phyloP scores from a whole-genome alignment of 2,113 vertebrate genomes.

The zebrafish (Danio rerio) region GRCz12tu NC_133195.1:7683001-7683500 shows the following conservation, averaged over 20 bases:
- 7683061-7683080: too few relatives aligned
- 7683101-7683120: too few relatives aligned
- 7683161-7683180: too few relatives aligned
- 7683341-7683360: slow-evolving; percentile 98
- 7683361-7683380: slow-evolving; percentile 97
- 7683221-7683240: neutral
- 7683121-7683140: too few relatives aligned
- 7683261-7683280: slow-evolving; percentile 90
- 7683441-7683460: too few relatives aligned
- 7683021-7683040: neutral
- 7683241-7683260: neutral
- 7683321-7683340: slow-evolving; percentile 99
- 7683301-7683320: slow-evolving; percentile 96
- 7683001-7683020: neutral
- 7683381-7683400: slow-evolving; percentile 25
- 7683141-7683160: too few relatives aligned
- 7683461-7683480: too few relatives aligned
- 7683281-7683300: slow-evolving; percentile 98
- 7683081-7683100: too few relatives aligned
- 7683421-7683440: too few relatives aligned
- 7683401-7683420: neutral
- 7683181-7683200: too few relatives aligned
- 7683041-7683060: neutral
- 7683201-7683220: too few relatives aligned
- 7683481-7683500: too few relatives aligned